Conservation (phyloP, 2,888 invertebrate genomes). For the Clunio marinus region DNA sequence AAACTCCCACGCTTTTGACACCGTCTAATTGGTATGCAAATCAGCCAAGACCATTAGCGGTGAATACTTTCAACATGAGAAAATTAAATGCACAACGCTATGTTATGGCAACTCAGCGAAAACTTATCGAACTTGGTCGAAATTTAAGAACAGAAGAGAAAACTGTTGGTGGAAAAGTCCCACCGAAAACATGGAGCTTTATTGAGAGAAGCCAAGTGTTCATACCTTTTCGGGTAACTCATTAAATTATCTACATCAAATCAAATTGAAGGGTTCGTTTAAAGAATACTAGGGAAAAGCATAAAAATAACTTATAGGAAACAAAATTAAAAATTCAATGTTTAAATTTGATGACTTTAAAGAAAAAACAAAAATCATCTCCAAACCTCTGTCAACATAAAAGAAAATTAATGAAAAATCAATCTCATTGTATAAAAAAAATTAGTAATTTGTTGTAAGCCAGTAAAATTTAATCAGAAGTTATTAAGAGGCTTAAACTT, state of each 20-base stretch:
- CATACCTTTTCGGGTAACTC: conserved; percentile 33
- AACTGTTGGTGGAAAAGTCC: not conserved
- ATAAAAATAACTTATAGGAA: not conserved
- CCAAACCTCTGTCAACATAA: too few relatives aligned
- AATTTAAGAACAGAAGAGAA: conserved; percentile 30
- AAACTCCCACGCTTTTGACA: not conserved
- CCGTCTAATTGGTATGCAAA: conserved; percentile 30
- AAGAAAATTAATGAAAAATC: too few relatives aligned
- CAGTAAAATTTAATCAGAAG: too few relatives aligned
- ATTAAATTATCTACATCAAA: not conserved
- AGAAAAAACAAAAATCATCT: too few relatives aligned
- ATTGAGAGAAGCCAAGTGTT: conserved; percentile 27
- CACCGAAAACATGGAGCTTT: conserved; percentile 33
- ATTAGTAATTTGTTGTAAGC: too few relatives aligned
- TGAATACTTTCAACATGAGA: conserved; percentile 33
- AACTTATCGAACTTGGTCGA: conserved; percentile 22
- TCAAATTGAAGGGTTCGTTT: too few relatives aligned
- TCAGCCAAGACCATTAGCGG: conserved; percentile 23
- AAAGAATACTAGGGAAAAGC: not conserved
- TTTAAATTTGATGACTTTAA: not conserved
- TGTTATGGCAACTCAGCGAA: conserved; percentile 30
- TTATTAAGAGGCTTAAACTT: too few relatives aligned
- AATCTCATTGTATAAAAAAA: too few relatives aligned
- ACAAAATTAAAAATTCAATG: not conserved
- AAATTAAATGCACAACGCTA: conserved; percentile 29